Conservation (phyloP, 2,888 invertebrate species). For the Amphipoea lucens region DNA sequence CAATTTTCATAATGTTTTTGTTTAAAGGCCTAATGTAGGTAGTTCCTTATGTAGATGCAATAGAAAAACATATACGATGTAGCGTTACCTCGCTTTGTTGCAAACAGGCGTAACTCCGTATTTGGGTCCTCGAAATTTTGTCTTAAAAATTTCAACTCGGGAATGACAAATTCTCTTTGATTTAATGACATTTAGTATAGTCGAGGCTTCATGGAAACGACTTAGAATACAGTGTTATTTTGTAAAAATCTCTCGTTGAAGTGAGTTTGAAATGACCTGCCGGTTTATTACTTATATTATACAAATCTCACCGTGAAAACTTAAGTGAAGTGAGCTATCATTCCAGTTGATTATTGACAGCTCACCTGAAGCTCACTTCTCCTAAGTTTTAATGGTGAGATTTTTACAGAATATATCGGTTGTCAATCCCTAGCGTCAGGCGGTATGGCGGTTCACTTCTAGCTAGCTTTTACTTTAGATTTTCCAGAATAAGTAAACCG, state of each 20-base stretch:
- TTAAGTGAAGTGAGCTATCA: neutral
- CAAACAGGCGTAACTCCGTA: neutral
- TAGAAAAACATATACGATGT: neutral
- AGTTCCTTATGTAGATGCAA: neutral
- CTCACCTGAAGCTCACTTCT: no score
- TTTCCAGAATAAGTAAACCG: neutral
- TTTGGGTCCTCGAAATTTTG: neutral
- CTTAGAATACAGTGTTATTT: neutral
- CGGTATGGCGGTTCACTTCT: neutral
- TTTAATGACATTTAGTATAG: neutral
- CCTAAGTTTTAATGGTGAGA: no score
- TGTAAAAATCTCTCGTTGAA: neutral
- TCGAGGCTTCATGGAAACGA: neutral
- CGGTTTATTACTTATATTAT: no score
- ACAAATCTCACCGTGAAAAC: neutral
- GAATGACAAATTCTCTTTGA: neutral
- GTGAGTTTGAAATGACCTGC: no score
- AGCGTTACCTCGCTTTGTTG: neutral
- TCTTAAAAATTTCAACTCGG: neutral
- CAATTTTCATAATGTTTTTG: neutral
- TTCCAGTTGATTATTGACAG: no score
- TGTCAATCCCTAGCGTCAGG: neutral
- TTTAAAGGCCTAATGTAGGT: neutral
- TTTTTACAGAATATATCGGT: no score
- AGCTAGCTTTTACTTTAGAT: neutral